Percentiles rank a stretch among this genome's conserved stretches.
Conservation (phyloP, 2,888 invertebrate genomes). For the Netelia virgata region DNA sequence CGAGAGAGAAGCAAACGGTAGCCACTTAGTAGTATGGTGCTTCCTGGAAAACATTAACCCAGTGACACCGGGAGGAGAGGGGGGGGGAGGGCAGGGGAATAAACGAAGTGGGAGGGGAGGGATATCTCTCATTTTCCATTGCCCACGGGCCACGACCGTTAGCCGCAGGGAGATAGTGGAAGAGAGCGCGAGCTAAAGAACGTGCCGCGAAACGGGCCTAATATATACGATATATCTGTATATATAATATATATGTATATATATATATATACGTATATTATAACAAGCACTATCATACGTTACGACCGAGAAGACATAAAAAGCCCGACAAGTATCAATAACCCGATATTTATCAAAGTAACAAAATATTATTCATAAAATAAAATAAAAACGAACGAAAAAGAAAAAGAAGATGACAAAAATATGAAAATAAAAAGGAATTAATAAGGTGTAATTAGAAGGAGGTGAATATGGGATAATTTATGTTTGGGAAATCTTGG, state of each 20-base stretch:
- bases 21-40: slow-evolving; percentile 41
- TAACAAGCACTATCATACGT: not conserved
- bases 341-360: not conserved
- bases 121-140: slow-evolving; percentile 63
- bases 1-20: slow-evolving; percentile 41
- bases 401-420: no score
- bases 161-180: slow-evolving; percentile 54
- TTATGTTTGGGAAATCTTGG: not conserved
- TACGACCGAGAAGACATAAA: not conserved
- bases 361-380: not conserved
- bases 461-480: no score
- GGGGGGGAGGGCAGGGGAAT: no score
- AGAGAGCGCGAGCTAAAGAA: slow-evolving; percentile 47
- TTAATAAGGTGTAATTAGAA: no score
- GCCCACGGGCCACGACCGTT: slow-evolving; percentile 64
- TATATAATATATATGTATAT: not conserved
- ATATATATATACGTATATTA: not conserved
- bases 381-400: no score
- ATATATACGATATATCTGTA: no score
- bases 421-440: no score
- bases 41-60: slow-evolving; percentile 69
- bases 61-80: slow-evolving; percentile 41
- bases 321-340: not conserved
- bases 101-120: not conserved
- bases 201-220: slow-evolving; percentile 30